Conservation (phyloP, 2,113 vertebrate species). For the Anser cygnoides region DNA sequence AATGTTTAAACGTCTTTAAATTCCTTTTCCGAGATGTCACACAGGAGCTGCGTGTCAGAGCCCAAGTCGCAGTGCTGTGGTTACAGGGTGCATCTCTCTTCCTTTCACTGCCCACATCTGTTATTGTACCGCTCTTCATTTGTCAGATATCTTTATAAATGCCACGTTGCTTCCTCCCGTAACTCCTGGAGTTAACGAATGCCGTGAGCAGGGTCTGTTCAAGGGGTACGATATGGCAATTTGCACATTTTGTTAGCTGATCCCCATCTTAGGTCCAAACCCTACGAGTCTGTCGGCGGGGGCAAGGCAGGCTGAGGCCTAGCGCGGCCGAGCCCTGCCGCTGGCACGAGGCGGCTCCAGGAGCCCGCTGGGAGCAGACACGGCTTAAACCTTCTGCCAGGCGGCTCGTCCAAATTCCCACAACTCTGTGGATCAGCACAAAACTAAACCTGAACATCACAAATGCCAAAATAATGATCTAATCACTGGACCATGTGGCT, state of each 20-base stretch:
- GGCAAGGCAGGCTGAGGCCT: neutral
- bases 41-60: neutral
- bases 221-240: neutral
- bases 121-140: neutral
- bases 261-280: neutral
- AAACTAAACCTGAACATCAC: constrained; percentile 23
- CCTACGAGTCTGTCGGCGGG: neutral
- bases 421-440: constrained; percentile 18
- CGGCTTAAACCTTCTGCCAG: constrained; percentile 22
- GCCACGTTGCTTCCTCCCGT: neutral
- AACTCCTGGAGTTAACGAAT: neutral
- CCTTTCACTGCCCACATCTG: neutral
- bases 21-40: neutral
- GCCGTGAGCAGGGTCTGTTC: neutral
- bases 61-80: neutral
- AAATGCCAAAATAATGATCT: constrained; percentile 47
- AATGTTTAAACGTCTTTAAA: neutral
- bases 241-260: neutral
- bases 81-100: neutral
- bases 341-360: neutral
- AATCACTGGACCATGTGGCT: constrained; percentile 45
- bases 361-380: neutral
- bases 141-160: neutral
- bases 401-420: neutral
- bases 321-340: neutral